Evolutionary conservation across 2,797 vertebrate genomes (phyloP), one percentile per base, ranked within the genome.

Genomic region (Pachyuromys duprasi): DNA sequence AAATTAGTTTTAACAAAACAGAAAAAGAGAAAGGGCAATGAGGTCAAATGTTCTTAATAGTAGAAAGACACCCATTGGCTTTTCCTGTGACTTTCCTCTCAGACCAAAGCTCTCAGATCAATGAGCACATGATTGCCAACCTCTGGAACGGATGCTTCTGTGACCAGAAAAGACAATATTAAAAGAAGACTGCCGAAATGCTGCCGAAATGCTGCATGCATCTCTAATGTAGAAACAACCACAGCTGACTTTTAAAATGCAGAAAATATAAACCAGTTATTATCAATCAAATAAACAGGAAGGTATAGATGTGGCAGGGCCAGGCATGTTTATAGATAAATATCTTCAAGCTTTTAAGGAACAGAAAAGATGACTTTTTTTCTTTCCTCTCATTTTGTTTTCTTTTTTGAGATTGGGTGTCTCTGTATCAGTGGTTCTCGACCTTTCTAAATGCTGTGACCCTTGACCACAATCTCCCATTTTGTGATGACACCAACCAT

Each of bases 311-410:
- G 13, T 82, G 5, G 33, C 72, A 90, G 31, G 31, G 18, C 26
- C 26, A 36, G 60, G 26, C 57, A 39, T 17, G 62, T 80, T 93
- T 69, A 80, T 33, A 36, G 53, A 84, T 70, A 60, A 90, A 62
- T 39, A 76, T n/a, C 60, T 90, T 90, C 20, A 92, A 80, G 62
- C 45, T 90, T 92, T 83, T 39, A 87, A 95, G 86, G 14, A 93
- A 57, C n/a, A 82, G 42, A 36, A 84, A 36, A 45, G 65, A 3
- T 83, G 57, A 14, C 5, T 63, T 62, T 7, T 28, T 62, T 78
- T 8, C 0, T 53, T 53, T 78, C 8, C 28, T 17, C 9, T 9
- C 53, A 4, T 33, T 14, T 14, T 15, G n/a, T 39, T 5, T 22
- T 28, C 20, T 74, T 42, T 4, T 42, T 42, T 42, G 39, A 42